Evolutionary conservation across 1,140 invertebrate genomes (phyloP).

Genomic region (Sinella curviseta): DNA sequence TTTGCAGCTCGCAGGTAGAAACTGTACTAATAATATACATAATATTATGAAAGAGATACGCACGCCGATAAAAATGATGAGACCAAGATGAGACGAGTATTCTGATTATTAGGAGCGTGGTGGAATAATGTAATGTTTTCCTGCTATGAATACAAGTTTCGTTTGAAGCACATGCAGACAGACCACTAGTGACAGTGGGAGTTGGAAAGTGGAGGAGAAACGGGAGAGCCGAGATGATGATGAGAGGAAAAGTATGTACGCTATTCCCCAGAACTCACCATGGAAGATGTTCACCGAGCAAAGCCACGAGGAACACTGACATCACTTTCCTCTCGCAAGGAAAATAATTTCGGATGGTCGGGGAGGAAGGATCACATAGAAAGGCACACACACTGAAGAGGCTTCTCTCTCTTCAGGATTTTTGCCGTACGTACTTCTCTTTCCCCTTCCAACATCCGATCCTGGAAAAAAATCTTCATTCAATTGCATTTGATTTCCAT

Average conservation of each 20-base stretch:
- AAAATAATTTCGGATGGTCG: background rate
- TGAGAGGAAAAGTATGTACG: background rate
- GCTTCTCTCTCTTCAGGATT: background rate
- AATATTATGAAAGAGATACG: no score
- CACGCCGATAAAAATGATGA: background rate
- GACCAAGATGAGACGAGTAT: background rate
- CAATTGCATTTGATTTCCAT: background rate
- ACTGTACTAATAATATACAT: no score
- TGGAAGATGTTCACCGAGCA: constrained; percentile 35
- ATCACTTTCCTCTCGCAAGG: background rate
- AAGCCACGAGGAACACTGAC: constrained; percentile 39
- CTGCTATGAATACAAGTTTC: background rate
- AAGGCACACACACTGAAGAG: no score
- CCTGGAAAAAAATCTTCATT: background rate
- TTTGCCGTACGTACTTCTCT: background rate
- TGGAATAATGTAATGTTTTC: no score
- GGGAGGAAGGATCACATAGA: background rate
- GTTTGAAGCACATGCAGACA: background rate
- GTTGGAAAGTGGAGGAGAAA: no score
- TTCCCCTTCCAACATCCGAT: background rate
- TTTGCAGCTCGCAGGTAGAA: background rate
- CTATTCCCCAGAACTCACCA: background rate
- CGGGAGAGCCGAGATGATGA: background rate
- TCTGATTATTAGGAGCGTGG: no score
- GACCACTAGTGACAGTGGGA: background rate